These are phyloP conservation scores for Schrankia costaestrigalis DNA, from an alignment of 2,888 invertebrate genomes.

Conservation along the genomic window DNA sequence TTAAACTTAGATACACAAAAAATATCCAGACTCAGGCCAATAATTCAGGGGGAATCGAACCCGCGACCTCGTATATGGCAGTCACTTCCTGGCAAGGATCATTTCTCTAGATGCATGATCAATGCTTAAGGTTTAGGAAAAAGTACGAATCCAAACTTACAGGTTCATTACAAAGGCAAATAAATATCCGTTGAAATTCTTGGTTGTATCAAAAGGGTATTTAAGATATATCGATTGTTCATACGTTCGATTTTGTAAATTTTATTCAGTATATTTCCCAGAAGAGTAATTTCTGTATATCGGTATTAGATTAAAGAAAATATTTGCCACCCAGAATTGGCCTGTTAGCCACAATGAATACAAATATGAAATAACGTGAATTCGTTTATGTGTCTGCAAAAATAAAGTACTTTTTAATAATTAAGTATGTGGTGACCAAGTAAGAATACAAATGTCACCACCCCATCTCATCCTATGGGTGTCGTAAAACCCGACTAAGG, in stretches of 20 bases:
- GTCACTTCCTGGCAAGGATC: too few relatives aligned
- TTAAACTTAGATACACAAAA: too few relatives aligned
- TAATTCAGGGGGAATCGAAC: too few relatives aligned
- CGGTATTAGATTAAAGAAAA: slow-evolving; percentile 9
- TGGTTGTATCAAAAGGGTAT: slow-evolving; percentile 10
- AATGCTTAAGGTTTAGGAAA: too few relatives aligned
- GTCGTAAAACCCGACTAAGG: too few relatives aligned
- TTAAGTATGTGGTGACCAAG: too few relatives aligned
- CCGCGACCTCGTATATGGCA: too few relatives aligned
- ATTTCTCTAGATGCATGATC: too few relatives aligned
- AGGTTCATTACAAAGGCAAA: slow-evolving; percentile 2
- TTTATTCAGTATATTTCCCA: slow-evolving; percentile 9
- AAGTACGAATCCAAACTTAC: slow-evolving; percentile 18
- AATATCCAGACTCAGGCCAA: too few relatives aligned
- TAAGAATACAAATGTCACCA: too few relatives aligned
- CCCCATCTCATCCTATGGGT: too few relatives aligned
- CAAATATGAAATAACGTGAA: not conserved
- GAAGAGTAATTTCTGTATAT: slow-evolving; percentile 10
- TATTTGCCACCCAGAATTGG: not conserved
- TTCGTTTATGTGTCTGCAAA: not conserved
- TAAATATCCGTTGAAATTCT: slow-evolving; percentile 11
- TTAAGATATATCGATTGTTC: slow-evolving; percentile 16
- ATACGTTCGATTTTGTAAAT: slow-evolving; percentile 11
- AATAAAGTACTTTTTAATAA: too few relatives aligned
- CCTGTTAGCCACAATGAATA: not conserved